Percentiles rank a stretch among this genome's conserved stretches.
These are phyloP conservation scores for Apamea sordens DNA, from an alignment of 2,888 invertebrate species.

Conservation along the genomic window DNA sequence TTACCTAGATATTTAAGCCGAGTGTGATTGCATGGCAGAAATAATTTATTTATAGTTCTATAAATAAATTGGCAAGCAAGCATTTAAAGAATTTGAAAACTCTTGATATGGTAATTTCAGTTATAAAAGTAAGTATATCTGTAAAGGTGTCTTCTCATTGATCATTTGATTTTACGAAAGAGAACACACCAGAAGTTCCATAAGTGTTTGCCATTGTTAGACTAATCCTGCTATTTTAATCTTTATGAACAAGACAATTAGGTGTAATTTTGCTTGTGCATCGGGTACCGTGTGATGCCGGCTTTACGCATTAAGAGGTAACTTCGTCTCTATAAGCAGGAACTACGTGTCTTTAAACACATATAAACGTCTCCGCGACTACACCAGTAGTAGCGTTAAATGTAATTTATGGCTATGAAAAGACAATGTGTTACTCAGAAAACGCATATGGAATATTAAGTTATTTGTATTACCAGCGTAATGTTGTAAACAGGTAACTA, in stretches of 20 bases:
- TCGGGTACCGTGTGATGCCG: not conserved
- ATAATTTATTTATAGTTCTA: not conserved
- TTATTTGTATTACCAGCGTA: not conserved
- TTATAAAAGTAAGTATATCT: too few relatives aligned
- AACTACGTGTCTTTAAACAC: not conserved
- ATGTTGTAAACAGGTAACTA: not conserved
- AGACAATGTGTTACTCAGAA: constrained; percentile 9
- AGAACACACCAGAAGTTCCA: not conserved
- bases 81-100: too few relatives aligned
- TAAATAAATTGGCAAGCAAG: too few relatives aligned
- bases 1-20: not conserved
- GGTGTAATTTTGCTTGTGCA: not conserved
- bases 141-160: not conserved
- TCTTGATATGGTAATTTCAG: not conserved
- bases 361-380: not conserved
- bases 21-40: not conserved
- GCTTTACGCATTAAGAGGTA: not conserved
- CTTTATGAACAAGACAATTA: not conserved
- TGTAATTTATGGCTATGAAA: constrained; percentile 4
- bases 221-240: too few relatives aligned
- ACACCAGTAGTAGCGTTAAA: not conserved
- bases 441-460: not conserved
- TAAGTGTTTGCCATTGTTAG: not conserved
- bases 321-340: not conserved
- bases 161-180: not conserved